Percentiles rank a stretch among this genome's conserved stretches.
These are phyloP conservation scores for Scolopax bukidnonensis DNA, from an alignment of 2,797 vertebrate species.

Conservation along the genomic window DNA sequence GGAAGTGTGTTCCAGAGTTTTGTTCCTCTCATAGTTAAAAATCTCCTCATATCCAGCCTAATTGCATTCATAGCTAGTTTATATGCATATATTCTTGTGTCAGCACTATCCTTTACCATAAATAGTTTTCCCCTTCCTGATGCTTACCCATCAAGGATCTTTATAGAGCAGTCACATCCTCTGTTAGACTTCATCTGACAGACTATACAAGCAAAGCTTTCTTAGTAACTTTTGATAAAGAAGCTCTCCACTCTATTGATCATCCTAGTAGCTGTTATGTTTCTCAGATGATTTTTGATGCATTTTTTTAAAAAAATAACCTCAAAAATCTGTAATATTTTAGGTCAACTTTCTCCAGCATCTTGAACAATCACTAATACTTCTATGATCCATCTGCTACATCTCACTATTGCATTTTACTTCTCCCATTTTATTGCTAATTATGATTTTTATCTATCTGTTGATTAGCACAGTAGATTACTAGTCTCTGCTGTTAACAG, in stretches of 20 bases:
- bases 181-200: slow-evolving; percentile 10
- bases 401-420: neutral
- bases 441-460: neutral
- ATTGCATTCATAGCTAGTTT: slow-evolving; percentile 31
- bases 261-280: neutral
- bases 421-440: neutral
- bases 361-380: neutral
- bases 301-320: neutral
- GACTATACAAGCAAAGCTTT: slow-evolving; percentile 10
- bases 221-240: neutral
- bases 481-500: neutral
- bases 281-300: neutral
- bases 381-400: neutral
- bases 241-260: neutral
- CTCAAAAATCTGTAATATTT: neutral
- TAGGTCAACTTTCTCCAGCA: neutral
- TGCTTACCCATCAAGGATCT: slow-evolving; percentile 28
- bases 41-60: slow-evolving; percentile 29
- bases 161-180: slow-evolving; percentile 32
- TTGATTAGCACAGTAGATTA: neutral
- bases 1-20: neutral
- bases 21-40: slow-evolving; percentile 29
- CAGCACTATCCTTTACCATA: slow-evolving; percentile 64
- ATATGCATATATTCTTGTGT: slow-evolving; percentile 48
- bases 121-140: slow-evolving; percentile 61